Base-by-base conservation (phyloP, 2,888 invertebrate genomes). In the Byasa hedistus region DNA sequence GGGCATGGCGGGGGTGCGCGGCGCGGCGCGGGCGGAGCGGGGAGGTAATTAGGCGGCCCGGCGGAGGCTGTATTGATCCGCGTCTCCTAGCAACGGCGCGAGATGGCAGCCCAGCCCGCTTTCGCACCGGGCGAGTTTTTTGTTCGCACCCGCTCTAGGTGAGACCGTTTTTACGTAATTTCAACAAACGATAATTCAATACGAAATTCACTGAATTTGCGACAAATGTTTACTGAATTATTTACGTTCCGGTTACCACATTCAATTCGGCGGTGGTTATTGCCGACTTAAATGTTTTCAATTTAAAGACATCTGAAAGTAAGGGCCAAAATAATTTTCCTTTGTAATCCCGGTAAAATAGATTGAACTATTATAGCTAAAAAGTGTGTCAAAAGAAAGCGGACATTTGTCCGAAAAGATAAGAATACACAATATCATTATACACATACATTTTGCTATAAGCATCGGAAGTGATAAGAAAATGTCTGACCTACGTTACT, bases 1-100 rank as follows among this genome's bases (percentile, higher is more conserved):
- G 63, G 67, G 76, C 68, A 61, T 71, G 70, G 68, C 68, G 68
- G 60, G 69, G 69, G 70, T 69, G 68, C 67, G 69, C 65, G 69
- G 48, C n/a, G n/a, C 5, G 44, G 69, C 73, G 72, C 73, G 70
- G 75, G 75, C 70, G 71, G 39, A 61, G 69, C 67, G 71, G 68
- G 69, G 71, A 70, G 85, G 87, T 89, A 91, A 91, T 91, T 91
- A 91, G 89, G 91, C 86, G 87, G 86, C 89, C 91, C 87, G 90
- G 89, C 87, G 90, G 91, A 90, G 91, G 91, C 91, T 91, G 91
- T 89, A 91, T 91, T 86, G 91, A 91, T 91, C 91, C 70, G 81
- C 85, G 91, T 91, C 81, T 85, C 91, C 87, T 88, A 89, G 91
- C 91, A 90, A 91, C 67, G 62, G 48, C 91, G 83, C 77, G 89